Base-by-base conservation (phyloP, 1,140 invertebrate species). In the Drosophila pruinosa region DNA sequence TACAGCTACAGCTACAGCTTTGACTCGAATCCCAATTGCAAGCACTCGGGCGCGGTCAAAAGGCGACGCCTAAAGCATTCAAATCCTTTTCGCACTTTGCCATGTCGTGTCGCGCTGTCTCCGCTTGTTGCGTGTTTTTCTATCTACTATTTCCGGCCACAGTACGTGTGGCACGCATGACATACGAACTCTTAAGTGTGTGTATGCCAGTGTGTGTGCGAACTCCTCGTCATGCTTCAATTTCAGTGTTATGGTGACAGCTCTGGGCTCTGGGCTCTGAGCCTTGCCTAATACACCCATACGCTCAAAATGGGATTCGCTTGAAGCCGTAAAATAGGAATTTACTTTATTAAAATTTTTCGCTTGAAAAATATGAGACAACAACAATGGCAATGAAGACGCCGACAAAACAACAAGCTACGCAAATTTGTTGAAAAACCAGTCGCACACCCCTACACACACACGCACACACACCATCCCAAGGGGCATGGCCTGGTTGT, bases 301-400 rank as follows among this genome's bases (percentile, higher is more conserved):
- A n/a, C 17, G 24, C 15, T 26, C 7, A 24, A 36, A 45, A 52
- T 38, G 65, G 36, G 26, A 12, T 57, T 53, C 41, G 31, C 47
- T 50, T 65, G 24, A 48, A 41, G 74, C 65, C 78, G 71, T 88
- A 86, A 88, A 86, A 86, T 86, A 86, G 82, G 82, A 88, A 86
- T 86, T 86, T 86, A 80, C 82, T 86, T 86, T 88, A 86, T 86
- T 86, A 86, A 86, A 86, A 86, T 82, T 82, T 88, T 86, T 86
- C 82, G 82, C 82, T 82, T 75, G 56, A 82, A 88, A 86, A 86
- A 86, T 86, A 86, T 86, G 82, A 86, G 81, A 75, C 77, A 80
- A 72, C 62, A 79, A 71, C 68, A 72, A 72, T 56, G 59, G 48
- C 72, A 69, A 77, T 71, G 73, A 79, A 70, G 59, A 71, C 36